phyloP scores from a whole-genome alignment of 2,888 invertebrate genomes.

The Byasa hedistus region DNA sequence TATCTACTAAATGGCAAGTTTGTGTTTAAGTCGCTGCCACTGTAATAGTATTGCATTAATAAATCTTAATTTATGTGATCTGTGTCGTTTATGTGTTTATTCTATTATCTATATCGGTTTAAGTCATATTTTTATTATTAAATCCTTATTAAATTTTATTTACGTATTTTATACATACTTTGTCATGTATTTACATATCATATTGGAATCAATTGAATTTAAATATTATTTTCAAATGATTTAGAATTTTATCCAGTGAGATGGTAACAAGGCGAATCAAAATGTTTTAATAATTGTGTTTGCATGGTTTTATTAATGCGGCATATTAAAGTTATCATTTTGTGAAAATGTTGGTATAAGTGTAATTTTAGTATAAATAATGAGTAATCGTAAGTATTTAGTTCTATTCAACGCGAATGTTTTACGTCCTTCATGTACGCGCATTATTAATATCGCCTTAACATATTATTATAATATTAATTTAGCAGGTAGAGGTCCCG shows the following conservation, averaged over 20 bases:
- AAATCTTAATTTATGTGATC: neutral
- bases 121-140: conserved; percentile 1
- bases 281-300: neutral
- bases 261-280: neutral
- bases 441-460: neutral
- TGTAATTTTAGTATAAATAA: conserved; percentile 1
- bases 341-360: neutral
- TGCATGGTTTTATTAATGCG: neutral
- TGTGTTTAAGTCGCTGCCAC: no score
- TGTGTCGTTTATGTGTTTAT: neutral
- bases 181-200: neutral
- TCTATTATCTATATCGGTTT: neutral
- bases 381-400: conserved; percentile 23
- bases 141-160: neutral
- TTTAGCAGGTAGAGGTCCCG: conserved; percentile 83
- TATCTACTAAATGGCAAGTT: no score
- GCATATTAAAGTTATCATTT: neutral
- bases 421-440: neutral
- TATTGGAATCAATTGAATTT: neutral
- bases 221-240: neutral
- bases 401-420: neutral
- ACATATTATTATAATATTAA: conserved; percentile 15
- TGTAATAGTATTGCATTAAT: neutral
- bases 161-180: neutral
- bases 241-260: neutral